Percentiles rank a stretch among this genome's conserved stretches.
These are phyloP conservation scores for Galago senegalensis DNA, from an alignment of 2,797 vertebrate species.

Conservation along the genomic window DNA sequence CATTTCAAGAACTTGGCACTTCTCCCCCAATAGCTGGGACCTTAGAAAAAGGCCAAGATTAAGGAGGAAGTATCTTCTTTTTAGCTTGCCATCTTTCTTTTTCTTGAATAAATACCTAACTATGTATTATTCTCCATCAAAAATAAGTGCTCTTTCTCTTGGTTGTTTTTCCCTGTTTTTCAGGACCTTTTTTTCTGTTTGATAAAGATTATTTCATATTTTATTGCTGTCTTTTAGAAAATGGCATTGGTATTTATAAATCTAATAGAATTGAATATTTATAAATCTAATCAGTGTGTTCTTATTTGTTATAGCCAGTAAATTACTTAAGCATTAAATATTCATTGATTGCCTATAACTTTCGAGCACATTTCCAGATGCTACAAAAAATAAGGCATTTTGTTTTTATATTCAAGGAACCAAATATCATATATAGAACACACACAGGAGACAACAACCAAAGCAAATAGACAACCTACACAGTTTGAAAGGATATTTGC, in stretches of 20 bases:
- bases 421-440: neutral
- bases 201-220: neutral
- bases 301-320: neutral
- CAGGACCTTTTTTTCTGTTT: neutral
- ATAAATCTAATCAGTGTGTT: neutral
- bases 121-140: neutral
- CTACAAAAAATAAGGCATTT: neutral
- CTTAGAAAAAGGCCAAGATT: too few species aligned
- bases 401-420: neutral
- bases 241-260: neutral
- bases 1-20: neutral
- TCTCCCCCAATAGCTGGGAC: neutral
- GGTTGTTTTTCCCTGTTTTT: neutral
- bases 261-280: conserved; percentile 26
- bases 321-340: conserved; percentile 47
- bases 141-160: neutral
- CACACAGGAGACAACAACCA: neutral
- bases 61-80: neutral
- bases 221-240: neutral
- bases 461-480: too few species aligned
- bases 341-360: conserved; percentile 31
- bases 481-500: too few species aligned
- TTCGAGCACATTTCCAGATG: conserved; percentile 1
- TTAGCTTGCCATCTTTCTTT: neutral
- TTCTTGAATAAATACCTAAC: neutral